These are phyloP conservation scores for Myotis pilosus DNA, from an alignment of 2,797 vertebrate genomes.

Conservation along the genomic window DNA sequence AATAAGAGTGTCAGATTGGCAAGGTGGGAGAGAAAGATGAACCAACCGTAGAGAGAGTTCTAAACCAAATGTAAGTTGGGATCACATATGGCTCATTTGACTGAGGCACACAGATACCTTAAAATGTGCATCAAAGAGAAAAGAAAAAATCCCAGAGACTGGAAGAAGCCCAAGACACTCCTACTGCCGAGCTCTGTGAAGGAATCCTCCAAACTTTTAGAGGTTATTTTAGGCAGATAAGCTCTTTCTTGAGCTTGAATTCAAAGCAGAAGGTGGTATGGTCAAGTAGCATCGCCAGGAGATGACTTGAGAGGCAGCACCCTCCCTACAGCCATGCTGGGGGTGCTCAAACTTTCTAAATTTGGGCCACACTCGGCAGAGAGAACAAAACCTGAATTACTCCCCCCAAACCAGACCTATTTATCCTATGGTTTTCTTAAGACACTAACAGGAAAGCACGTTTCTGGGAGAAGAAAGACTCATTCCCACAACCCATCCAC, in stretches of 20 bases:
- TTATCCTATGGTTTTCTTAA: neutral
- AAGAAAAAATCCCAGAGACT: constrained; percentile 53
- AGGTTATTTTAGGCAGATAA: constrained; percentile 60
- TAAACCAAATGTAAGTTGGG: constrained; percentile 73
- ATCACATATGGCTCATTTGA: constrained; percentile 62
- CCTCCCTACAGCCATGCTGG: neutral
- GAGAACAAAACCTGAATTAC: neutral
- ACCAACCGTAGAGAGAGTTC: constrained; percentile 72
- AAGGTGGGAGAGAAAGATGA: constrained; percentile 67
- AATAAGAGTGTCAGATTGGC: constrained; percentile 69
- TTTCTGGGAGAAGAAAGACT: neutral
- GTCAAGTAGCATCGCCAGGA: neutral
- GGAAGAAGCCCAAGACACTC: constrained; percentile 65
- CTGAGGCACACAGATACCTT: constrained; percentile 63
- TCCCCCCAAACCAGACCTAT: neutral
- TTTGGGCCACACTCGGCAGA: constrained; percentile 40
- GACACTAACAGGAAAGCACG: neutral
- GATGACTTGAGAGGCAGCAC: neutral
- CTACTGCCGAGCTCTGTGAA: constrained; percentile 56
- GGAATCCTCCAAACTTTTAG: constrained; percentile 58
- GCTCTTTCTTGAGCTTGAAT: constrained; percentile 45
- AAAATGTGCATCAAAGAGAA: constrained; percentile 54
- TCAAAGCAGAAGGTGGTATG: constrained; percentile 43
- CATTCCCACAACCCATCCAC: neutral
- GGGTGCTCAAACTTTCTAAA: constrained; percentile 77